Evolutionary conservation across 2,888 invertebrate genomes (phyloP), one percentile per base, ranked within the genome.

Genomic region (Bimastos eiseni): DNA sequence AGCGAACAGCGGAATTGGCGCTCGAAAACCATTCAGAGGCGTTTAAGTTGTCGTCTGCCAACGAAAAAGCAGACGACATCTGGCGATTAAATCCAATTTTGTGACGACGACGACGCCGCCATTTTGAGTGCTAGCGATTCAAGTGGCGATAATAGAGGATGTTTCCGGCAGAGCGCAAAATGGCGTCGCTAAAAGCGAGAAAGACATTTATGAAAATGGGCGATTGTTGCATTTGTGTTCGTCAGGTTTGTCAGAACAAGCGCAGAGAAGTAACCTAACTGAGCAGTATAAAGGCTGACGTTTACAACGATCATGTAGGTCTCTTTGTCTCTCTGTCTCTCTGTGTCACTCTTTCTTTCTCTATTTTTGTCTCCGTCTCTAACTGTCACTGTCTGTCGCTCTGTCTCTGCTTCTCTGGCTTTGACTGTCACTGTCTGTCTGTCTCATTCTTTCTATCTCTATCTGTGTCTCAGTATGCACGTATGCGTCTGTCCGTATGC

Each of bases 41-140:
- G 36, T 37, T 86, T 86, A 86, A 86, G 86, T 37, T 37, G 86
- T 86, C 86, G 86, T 86, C 70, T 70, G 70, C 70, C 5, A 1
- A n/a, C 30, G n/a, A 33, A 19, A 86, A 19, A 37, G 86, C 86
- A 86, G 86, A 86, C 86, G 86, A 86, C 36, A 37, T 36, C 86
- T 86, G 37, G 86, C 86, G 86, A 86, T 86, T 86, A 86, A 34
- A 86, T 37, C 36, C 36, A 86, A 37, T 86, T 37, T 86, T 33
- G n/a, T 30, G 70, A 6, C 70, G 24, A n/a, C 70, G 70, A 70
- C 70, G 70, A 70, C 70, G 70, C 30, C 70, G 70, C 70, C 70
- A 70, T 70, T 70, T 70, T 70, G 70, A 1, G 30, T n/a, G 0
- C n/a, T 30, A 70, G n/a, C 70, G 30, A 70, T n/a, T 70, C 30